Evolutionary conservation across 2,113 vertebrate genomes (phyloP), one percentile per base, ranked within the genome.

Genomic region (Felis chaus): DNA sequence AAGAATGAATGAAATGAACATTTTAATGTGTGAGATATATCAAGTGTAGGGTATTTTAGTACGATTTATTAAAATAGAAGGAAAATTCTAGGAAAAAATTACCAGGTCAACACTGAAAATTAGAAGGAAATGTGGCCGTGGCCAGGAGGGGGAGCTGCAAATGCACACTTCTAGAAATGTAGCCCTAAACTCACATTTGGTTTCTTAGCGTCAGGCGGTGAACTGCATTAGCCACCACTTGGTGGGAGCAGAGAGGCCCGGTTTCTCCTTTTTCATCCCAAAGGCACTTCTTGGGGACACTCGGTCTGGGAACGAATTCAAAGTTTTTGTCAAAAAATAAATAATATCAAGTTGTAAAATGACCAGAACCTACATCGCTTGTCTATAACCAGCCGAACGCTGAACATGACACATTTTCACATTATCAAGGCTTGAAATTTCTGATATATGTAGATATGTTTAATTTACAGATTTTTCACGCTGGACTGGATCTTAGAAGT

Each of bases 321-420:
- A 86, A 31, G n/a, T 27, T 84, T 82, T 78, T 65, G 41, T 95
- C 48, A 84, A 84, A 84, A 93, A 86, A 55, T 91, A 80, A 87
- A 33, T 68, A 48, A 92, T 12, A 50, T 57, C 48, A 78, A 79
- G 57, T 33, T 69, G 36, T 85, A 85, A 41, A 74, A 57, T 76
- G 36, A 27, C 39, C 71, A 18, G 85, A 94, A 74, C 18, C 71
- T 96, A 63, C 7, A 78, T 79, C 55, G 31, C 57, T 90, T 55
- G 18, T 71, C 80, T 81, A 25, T 76, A 65, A 74, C 50, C 45
- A 45, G 16, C 63, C 31, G 74, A 14, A 66, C 4, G 15, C 71
- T 53, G 33, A 90, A 41, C 27, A 4, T 65, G n/a, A 88, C 27
- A 41, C 55, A 36, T 76, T 80, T 76, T 73, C 69, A 76, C 57